phyloP scores from a whole-genome alignment of 2,113 vertebrate genomes.

The Nothoprocta pentlandii region DNA sequence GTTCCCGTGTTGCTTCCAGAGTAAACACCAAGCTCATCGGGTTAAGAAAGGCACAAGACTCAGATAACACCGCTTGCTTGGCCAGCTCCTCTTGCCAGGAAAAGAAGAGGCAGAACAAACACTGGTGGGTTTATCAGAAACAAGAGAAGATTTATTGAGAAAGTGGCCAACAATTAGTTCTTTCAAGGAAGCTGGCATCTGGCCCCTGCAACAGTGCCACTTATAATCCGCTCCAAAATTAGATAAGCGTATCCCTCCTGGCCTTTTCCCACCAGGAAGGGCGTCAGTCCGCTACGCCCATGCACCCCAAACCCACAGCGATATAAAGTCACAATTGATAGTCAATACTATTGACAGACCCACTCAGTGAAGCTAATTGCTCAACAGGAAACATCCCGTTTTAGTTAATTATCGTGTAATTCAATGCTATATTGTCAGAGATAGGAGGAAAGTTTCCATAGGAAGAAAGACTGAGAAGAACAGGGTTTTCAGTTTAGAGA shows the following conservation, averaged over 20 bases:
- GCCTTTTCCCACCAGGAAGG: conserved; percentile 41
- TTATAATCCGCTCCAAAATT: conserved; percentile 49
- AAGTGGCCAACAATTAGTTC: conserved; percentile 40
- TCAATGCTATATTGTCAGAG: neutral
- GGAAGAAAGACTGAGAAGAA: conserved; percentile 11
- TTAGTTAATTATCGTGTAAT: neutral
- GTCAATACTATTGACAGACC: conserved; percentile 27
- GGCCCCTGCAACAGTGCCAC: neutral
- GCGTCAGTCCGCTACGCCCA: neutral
- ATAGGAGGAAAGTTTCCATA: conserved; percentile 5
- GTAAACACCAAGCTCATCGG: neutral
- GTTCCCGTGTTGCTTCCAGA: rapidly evolving
- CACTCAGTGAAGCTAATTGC: neutral
- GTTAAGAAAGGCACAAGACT: neutral
- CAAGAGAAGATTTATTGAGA: conserved; percentile 54
- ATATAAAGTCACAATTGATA: conserved; percentile 10
- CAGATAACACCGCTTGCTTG: neutral
- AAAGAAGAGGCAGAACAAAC: conserved; percentile 38
- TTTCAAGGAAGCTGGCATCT: conserved; percentile 57
- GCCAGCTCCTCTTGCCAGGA: neutral
- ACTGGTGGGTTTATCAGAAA: conserved; percentile 47
- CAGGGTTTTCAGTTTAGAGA: neutral
- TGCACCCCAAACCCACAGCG: neutral
- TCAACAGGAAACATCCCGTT: conserved; percentile 16
- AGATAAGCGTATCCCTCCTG: conserved; percentile 55